Evolutionary conservation across 2,797 vertebrate species (phyloP).

Genomic region (Tapera naevia): DNA sequence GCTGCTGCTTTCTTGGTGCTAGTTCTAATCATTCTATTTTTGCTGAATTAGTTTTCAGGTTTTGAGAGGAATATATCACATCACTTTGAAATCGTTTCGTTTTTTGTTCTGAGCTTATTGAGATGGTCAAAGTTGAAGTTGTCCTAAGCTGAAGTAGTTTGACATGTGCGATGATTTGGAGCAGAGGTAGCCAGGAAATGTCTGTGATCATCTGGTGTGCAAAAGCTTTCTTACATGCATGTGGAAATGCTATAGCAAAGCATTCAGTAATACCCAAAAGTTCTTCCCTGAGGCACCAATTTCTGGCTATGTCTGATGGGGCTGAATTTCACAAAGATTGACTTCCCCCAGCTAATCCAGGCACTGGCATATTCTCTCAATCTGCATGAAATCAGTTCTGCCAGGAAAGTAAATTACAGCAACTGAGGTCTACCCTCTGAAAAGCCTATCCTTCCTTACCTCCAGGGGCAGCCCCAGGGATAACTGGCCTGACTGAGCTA

Average conservation of each 20-base stretch:
- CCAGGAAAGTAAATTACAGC: neutral
- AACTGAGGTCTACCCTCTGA: neutral
- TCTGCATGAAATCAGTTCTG: neutral
- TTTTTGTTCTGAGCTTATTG: neutral
- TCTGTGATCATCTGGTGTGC: neutral
- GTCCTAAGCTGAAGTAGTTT: neutral
- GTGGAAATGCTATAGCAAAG: neutral
- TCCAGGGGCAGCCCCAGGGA: neutral
- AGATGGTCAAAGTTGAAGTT: neutral
- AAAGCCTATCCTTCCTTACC: rapidly evolving
- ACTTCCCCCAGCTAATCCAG: neutral
- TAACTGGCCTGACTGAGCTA: neutral
- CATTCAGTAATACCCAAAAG: neutral
- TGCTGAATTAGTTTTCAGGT: neutral
- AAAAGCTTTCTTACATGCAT: neutral
- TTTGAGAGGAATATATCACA: neutral
- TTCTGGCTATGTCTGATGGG: neutral
- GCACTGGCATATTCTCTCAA: neutral
- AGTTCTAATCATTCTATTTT: neutral
- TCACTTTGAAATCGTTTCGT: neutral
- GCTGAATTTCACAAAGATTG: neutral
- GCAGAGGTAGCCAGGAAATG: neutral
- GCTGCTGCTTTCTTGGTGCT: neutral
- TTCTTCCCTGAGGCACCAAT: neutral
- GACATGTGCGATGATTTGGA: neutral